phyloP scores from a whole-genome alignment of 2,888 invertebrate genomes.

The Heliothis peltigera region DNA sequence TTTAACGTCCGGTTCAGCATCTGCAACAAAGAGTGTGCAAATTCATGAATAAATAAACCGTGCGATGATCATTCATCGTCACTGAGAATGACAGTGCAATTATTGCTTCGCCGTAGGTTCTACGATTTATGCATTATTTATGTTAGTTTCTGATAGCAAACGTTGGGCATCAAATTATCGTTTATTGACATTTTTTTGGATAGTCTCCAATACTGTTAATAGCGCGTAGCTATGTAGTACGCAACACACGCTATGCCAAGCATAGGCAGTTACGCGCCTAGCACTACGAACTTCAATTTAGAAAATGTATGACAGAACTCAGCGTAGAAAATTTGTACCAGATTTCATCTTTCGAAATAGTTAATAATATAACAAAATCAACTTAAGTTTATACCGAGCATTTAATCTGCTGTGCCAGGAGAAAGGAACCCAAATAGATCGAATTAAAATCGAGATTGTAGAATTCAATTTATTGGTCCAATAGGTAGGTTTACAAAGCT shows the following conservation, averaged over 20 bases:
- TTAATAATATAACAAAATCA: neutral
- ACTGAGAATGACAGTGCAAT: constrained; percentile 23
- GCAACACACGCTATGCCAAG: constrained; percentile 1
- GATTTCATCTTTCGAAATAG: neutral
- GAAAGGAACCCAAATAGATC: neutral
- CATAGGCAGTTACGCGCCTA: neutral
- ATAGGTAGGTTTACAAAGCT: neutral
- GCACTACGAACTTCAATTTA: neutral
- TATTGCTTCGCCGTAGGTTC: constrained; percentile 10
- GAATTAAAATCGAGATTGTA: neutral
- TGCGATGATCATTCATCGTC: constrained; percentile 30
- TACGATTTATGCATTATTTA: neutral
- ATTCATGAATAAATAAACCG: constrained; percentile 33
- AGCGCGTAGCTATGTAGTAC: constrained; percentile 1
- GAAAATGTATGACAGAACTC: neutral
- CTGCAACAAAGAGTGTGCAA: constrained; percentile 78
- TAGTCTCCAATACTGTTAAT: neutral
- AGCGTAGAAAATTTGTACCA: neutral
- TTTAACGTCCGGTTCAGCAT: constrained; percentile 88
- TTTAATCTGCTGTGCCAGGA: neutral
- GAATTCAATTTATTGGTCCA: neutral
- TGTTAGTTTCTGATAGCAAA: constrained; percentile 2
- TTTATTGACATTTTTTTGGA: neutral
- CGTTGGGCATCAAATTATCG: neutral
- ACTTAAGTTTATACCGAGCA: neutral